A percentile compares a stretch with the other conserved stretches of the same genome.
These are phyloP conservation scores for Saccostrea cuccullata DNA, from an alignment of 1,140 invertebrate genomes.

Conservation along the genomic window DNA sequence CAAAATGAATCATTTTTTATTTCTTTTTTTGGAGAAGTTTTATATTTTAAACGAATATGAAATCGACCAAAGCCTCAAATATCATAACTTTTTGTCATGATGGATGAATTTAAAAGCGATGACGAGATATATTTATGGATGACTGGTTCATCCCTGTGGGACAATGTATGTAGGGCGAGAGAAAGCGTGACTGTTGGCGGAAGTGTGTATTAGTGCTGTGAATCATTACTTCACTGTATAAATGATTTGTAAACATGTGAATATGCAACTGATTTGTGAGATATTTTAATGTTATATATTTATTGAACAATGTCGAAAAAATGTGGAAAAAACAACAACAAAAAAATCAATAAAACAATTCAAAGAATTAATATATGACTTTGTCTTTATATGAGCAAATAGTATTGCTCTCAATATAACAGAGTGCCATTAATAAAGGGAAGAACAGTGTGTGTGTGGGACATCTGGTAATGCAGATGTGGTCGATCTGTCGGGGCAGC, in stretches of 20 bases:
- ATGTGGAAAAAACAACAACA: background rate
- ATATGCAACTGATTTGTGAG: background rate
- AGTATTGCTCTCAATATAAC: background rate
- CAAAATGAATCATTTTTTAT: background rate
- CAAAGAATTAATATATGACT: background rate
- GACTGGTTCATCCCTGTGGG: background rate
- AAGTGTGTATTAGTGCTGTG: slow-evolving; percentile 3
- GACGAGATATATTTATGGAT: background rate
- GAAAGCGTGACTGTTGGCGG: background rate
- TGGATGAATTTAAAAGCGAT: background rate
- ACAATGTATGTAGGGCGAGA: background rate
- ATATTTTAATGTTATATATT: slow-evolving; percentile 7
- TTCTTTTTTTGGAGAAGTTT: background rate
- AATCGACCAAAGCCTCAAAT: slow-evolving; percentile 4
- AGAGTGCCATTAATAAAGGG: background rate
- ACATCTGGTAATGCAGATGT: slow-evolving; percentile 6
- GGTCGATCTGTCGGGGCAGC: background rate
- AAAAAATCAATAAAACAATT: slow-evolving; percentile 19
- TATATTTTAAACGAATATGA: background rate
- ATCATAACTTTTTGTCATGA: background rate
- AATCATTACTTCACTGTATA: background rate
- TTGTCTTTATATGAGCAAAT: background rate
- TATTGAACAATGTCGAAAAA: slow-evolving; percentile 23
- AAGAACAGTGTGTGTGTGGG: background rate
- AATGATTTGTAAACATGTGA: background rate